phyloP scores from a whole-genome alignment of 2,888 invertebrate species.

The Drosophila algonquin region DNA sequence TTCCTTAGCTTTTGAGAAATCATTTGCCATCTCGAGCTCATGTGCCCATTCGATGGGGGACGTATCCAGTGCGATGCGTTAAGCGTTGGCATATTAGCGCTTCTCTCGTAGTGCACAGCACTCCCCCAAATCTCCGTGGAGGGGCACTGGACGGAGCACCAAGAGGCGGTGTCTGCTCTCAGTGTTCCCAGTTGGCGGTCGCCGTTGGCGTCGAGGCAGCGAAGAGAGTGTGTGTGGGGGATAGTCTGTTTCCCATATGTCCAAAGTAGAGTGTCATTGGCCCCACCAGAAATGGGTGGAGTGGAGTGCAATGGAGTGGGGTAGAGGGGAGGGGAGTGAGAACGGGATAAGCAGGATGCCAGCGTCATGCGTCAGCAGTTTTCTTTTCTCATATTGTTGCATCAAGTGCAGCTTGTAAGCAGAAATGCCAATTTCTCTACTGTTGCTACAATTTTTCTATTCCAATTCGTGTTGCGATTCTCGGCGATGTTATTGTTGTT shows the following conservation, averaged over 20 bases:
- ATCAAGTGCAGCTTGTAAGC: slow-evolving; percentile 45
- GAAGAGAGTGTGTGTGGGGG: slow-evolving; percentile 1
- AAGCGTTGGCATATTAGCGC: slow-evolving; percentile 66
- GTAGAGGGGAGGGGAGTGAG: slow-evolving; percentile 24
- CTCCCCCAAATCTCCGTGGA: slow-evolving; percentile 24
- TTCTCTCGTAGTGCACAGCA: slow-evolving; percentile 46
- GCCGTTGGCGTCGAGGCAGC: slow-evolving; percentile 1
- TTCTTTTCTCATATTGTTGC: slow-evolving; percentile 45
- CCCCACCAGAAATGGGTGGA: slow-evolving; percentile 41
- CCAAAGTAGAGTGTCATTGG: slow-evolving; percentile 64
- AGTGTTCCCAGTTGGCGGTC: slow-evolving; percentile 45
- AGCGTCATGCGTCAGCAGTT: slow-evolving; percentile 68
- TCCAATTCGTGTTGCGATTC: slow-evolving; percentile 4
- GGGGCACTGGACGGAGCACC: neutral
- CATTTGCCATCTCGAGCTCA: slow-evolving; percentile 7
- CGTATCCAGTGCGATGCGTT: slow-evolving; percentile 34
- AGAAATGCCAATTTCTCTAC: slow-evolving; percentile 37
- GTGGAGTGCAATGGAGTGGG: neutral
- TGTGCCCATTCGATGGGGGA: slow-evolving; percentile 15
- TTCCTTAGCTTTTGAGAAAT: neutral
- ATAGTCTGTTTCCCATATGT: slow-evolving; percentile 22
- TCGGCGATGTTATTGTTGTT: slow-evolving; percentile 23
- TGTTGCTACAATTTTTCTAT: slow-evolving; percentile 27
- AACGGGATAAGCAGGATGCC: slow-evolving; percentile 42
- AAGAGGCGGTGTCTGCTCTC: slow-evolving; percentile 10